Evolutionary conservation across 2,113 vertebrate genomes (phyloP).

Genomic region (Labrus mixtus): DNA sequence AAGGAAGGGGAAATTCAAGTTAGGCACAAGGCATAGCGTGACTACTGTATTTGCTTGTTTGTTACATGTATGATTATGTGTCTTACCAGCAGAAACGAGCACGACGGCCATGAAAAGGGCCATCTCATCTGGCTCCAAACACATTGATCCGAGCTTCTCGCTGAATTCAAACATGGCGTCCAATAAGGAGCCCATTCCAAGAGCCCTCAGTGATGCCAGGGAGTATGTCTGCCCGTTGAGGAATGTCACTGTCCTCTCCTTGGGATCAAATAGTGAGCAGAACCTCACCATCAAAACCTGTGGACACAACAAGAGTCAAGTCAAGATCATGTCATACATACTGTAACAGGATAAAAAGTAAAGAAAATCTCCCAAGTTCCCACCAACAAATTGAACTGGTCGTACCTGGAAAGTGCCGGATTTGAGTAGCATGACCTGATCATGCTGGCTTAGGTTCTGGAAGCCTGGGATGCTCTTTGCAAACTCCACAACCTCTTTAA

Average conservation of each 20-base stretch:
- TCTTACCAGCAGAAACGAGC: conserved; percentile 85
- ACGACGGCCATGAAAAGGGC: conserved; percentile 88
- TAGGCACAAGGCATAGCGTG: not conserved
- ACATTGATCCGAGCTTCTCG: conserved; percentile 82
- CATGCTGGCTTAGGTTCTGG: conserved; percentile 84
- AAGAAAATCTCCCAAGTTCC: not conserved
- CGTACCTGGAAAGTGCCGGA: conserved; percentile 87
- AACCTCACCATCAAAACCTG: conserved; percentile 88
- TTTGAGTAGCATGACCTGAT: conserved; percentile 88
- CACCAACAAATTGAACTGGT: not conserved
- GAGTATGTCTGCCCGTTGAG: conserved; percentile 85
- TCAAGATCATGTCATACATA: not conserved
- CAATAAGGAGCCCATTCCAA: conserved; percentile 82
- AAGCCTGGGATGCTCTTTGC: conserved; percentile 88
- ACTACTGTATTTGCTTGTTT: not conserved
- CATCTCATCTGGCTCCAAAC: conserved; percentile 86
- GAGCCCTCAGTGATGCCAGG: conserved; percentile 76
- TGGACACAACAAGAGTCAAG: conserved; percentile 5
- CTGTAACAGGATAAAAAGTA: too few relatives aligned
- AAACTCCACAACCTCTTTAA: conserved; percentile 87
- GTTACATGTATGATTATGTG: not conserved
- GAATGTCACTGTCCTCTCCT: conserved; percentile 84
- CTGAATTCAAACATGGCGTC: conserved; percentile 87
- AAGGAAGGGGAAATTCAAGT: not conserved
- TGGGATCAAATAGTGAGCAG: conserved; percentile 85